Percentiles rank a stretch among this genome's conserved stretches.
Conservation (phyloP, 2,888 invertebrate genomes). For the Pyrrhia umbra region DNA sequence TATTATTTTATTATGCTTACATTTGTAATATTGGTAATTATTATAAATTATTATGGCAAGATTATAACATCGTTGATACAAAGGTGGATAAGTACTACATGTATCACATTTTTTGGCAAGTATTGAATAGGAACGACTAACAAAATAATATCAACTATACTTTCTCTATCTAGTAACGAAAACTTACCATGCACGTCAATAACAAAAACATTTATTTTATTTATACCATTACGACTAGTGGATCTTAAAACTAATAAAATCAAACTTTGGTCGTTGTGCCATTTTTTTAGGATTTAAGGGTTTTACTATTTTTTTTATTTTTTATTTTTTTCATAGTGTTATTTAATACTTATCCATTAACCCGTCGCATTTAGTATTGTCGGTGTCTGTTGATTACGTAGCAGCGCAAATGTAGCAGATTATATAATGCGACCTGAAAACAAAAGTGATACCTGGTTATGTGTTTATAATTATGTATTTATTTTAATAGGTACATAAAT, state of each 20-base stretch:
- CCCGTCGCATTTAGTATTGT: constrained; percentile 83
- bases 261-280: constrained; percentile 90
- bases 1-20: constrained; percentile 46
- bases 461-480: background rate
- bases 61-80: constrained; percentile 47
- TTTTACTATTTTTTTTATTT: constrained; percentile 85
- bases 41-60: constrained; percentile 59
- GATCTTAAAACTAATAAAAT: constrained; percentile 81
- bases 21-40: constrained; percentile 50
- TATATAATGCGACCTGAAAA: constrained; percentile 70
- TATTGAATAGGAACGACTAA: constrained; percentile 67
- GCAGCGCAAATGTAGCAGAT: constrained; percentile 66
- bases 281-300: constrained; percentile 86
- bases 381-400: constrained; percentile 85
- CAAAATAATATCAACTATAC: constrained; percentile 55
- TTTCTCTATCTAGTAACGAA: constrained; percentile 45
- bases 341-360: constrained; percentile 65
- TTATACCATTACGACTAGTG: constrained; percentile 76
- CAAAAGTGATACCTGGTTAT: constrained; percentile 19
- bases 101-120: constrained; percentile 69
- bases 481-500: background rate
- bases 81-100: constrained; percentile 41
- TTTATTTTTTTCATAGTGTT: constrained; percentile 66
- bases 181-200: constrained; percentile 57
- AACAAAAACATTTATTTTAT: constrained; percentile 62